phyloP scores from a whole-genome alignment of 2,797 vertebrate species.

The Danio choprae region DNA sequence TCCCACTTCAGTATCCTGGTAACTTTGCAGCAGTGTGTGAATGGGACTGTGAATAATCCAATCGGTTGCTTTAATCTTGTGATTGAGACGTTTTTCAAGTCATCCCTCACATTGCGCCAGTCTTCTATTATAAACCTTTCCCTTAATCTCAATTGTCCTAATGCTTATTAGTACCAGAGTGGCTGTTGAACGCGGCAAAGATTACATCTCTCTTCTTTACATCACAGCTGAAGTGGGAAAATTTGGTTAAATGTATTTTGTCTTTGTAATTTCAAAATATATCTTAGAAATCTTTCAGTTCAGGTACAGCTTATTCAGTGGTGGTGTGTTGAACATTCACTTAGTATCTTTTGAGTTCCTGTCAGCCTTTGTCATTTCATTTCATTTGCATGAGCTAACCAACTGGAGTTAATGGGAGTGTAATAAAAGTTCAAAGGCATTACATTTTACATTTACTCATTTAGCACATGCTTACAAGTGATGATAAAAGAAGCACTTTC shows the following conservation, averaged over 20 bases:
- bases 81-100: conserved; percentile 51
- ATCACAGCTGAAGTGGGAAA: background rate
- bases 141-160: conserved; percentile 10
- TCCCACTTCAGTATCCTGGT: conserved; percentile 35
- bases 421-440: conserved; percentile 25
- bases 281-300: background rate
- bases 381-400: background rate
- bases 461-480: too few species aligned
- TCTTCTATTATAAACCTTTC: conserved; percentile 15
- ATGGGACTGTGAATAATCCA: conserved; percentile 42
- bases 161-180: conserved; percentile 14
- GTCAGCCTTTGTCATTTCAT: background rate
- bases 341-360: background rate
- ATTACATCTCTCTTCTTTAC: background rate
- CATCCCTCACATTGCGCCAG: conserved; percentile 6
- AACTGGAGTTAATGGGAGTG: background rate
- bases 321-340: background rate
- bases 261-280: background rate
- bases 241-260: background rate
- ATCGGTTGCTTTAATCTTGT: conserved; percentile 44
- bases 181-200: background rate
- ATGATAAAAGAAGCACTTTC: too few species aligned
- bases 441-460: too few species aligned
- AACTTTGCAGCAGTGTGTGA: conserved; percentile 34
- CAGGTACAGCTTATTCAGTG: background rate